Evolutionary conservation across 2,888 invertebrate species (phyloP).

Genomic region (Drosophila fungiperda): DNA sequence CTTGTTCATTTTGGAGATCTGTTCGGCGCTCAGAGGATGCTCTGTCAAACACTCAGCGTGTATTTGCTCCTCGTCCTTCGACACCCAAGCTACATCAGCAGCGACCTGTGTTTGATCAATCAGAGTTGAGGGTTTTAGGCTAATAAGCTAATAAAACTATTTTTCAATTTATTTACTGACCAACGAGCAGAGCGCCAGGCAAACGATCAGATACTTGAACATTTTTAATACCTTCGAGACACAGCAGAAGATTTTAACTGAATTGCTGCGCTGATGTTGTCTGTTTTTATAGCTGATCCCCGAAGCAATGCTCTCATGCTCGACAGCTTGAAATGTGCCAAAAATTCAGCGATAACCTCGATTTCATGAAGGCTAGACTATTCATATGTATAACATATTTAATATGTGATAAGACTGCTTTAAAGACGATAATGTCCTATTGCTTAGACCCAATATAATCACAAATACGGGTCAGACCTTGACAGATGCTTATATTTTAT

Average conservation of each 20-base stretch:
- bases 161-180: constrained; percentile 46
- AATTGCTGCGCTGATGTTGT: constrained; percentile 18
- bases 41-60: constrained; percentile 75
- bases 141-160: not conserved
- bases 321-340: constrained; percentile 44
- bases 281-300: constrained; percentile 51
- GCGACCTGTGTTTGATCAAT: constrained; percentile 46
- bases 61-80: constrained; percentile 50
- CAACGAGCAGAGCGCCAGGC: constrained; percentile 60
- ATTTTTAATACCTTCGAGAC: constrained; percentile 47
- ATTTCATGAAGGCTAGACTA: constrained; percentile 1
- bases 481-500: not conserved
- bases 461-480: no score
- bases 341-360: constrained; percentile 57
- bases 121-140: not conserved
- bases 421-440: no score
- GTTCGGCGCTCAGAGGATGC: constrained; percentile 64
- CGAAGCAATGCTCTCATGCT: constrained; percentile 6
- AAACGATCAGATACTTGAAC: constrained; percentile 61
- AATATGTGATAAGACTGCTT: no score
- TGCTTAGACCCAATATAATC: no score
- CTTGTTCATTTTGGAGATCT: constrained; percentile 66
- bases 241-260: constrained; percentile 42
- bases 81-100: constrained; percentile 76
- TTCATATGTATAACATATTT: no score